Percentiles rank a stretch among this genome's conserved stretches.
Conservation (phyloP, 1,140 invertebrate genomes). For the Antheraea mylitta region DNA sequence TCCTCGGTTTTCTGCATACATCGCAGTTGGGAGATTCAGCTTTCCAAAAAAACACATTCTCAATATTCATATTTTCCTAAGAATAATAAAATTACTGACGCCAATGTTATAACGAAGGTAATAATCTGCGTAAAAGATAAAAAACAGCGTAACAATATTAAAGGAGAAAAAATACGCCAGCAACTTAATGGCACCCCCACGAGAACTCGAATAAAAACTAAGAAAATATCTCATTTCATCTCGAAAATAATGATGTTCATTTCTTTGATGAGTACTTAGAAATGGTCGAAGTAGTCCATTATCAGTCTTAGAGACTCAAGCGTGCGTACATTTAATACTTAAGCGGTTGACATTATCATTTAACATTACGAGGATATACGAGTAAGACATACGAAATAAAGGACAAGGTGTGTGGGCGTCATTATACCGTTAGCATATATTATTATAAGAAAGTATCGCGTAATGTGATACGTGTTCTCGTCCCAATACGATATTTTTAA, state of each 20-base stretch:
- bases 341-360: not conserved
- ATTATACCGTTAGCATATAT: too few species aligned
- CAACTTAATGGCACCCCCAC: not conserved
- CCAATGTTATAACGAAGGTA: not conserved
- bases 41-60: too few species aligned
- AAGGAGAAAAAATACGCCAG: not conserved
- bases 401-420: too few species aligned
- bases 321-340: not conserved
- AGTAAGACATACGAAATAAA: too few species aligned
- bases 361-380: not conserved
- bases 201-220: not conserved
- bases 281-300: slow-evolving; percentile 6
- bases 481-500: too few species aligned
- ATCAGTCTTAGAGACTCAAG: slow-evolving; percentile 2
- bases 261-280: slow-evolving; percentile 3
- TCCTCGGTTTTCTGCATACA: too few species aligned
- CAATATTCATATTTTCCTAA: not conserved
- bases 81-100: not conserved
- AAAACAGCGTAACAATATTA: not conserved
- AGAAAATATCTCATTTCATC: slow-evolving; percentile 3
- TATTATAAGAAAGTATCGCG: too few species aligned
- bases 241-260: slow-evolving; percentile 4
- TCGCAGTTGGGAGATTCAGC: too few species aligned
- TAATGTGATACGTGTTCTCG: too few species aligned
- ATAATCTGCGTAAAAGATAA: not conserved